Base-by-base conservation (phyloP, 2,113 vertebrate species). In the Corythornis vintsioides region DNA sequence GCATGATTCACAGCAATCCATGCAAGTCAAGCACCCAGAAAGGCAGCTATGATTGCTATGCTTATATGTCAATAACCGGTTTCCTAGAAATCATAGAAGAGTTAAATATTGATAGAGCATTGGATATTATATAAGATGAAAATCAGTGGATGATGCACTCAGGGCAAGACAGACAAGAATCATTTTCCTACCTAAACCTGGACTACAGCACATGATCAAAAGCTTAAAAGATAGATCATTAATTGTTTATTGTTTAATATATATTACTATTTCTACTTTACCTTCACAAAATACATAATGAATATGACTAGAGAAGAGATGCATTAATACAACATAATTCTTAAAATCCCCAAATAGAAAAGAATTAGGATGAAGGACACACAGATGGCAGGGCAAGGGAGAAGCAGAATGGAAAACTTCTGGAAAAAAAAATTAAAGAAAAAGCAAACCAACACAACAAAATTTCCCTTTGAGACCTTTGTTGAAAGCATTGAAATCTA, bases 1-100 rank as follows among this genome's bases (percentile, higher is more conserved):
- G 13, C 15, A 6, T 2, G 13, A 14, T 48, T n/a, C 42, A 16
- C 1, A 2, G 38, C 40, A 52, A 43, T 2, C 28, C 40, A 8
- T 0, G 3, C 12, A 29, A 55, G 38, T 33, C 22, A 31, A 43
- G 59, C 38, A 71, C 24, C 21, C 17, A 11, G 8, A 67, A 45
- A 33, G 31, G 66, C 40, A 78, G 11, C 9, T 14, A 4, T 1
- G 13, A 22, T 0, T 31, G 33, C 29, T 25, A 45, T 1, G 17
- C n/a, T 50, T 38, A 17, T 21, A 26, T 56, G 67, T 26, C 56
- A 63, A 13, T 9, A 70, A 38, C 9, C 7, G 11, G 50, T 9
- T 73, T 63, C 38, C 15, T 35, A 35, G 33, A 59, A 52, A 47
- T 15, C 56, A 21, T 1, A 59, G n/a, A 24, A 74, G 50, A 81